A percentile compares a stretch with the other conserved stretches of the same genome.
Evolutionary conservation across 2,113 vertebrate species (phyloP).

Genomic region (Glareola pratincola): DNA sequence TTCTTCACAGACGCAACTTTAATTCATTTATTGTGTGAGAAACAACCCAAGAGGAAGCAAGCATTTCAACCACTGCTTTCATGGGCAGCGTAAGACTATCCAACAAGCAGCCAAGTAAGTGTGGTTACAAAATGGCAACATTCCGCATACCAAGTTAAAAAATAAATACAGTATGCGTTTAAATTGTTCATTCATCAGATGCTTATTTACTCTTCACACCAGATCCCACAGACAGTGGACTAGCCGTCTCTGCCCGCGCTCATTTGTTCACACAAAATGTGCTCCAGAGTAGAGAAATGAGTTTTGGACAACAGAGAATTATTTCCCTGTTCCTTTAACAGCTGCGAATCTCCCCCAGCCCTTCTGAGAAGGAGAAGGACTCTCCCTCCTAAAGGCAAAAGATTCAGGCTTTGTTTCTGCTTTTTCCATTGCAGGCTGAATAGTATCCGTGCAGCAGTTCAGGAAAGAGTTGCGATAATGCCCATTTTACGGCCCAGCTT

Average conservation of each 20-base stretch:
- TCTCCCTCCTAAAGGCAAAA: not conserved
- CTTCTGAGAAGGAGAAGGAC: not conserved
- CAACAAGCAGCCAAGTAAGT: not conserved
- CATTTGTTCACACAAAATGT: not conserved
- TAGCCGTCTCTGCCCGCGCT: rapidly evolving
- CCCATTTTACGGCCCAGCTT: not conserved
- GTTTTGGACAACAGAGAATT: not conserved
- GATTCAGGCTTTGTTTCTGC: not conserved
- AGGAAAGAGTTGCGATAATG: not conserved
- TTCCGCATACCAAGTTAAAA: not conserved
- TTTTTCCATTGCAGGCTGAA: not conserved
- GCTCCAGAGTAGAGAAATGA: not conserved
- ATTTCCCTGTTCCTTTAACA: not conserved
- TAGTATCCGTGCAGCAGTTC: not conserved
- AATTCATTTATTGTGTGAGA: not conserved
- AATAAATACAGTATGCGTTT: not conserved
- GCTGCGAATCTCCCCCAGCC: not conserved
- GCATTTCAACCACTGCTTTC: not conserved
- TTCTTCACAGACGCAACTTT: not conserved
- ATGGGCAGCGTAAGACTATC: rapidly evolving
- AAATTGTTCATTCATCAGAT: not conserved
- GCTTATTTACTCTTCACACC: not conserved
- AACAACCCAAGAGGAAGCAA: not conserved
- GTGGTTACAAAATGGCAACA: not conserved
- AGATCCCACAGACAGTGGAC: not conserved